Conservation (phyloP, 1,140 invertebrate species). For the Holcopasites calliopsidis region DNA sequence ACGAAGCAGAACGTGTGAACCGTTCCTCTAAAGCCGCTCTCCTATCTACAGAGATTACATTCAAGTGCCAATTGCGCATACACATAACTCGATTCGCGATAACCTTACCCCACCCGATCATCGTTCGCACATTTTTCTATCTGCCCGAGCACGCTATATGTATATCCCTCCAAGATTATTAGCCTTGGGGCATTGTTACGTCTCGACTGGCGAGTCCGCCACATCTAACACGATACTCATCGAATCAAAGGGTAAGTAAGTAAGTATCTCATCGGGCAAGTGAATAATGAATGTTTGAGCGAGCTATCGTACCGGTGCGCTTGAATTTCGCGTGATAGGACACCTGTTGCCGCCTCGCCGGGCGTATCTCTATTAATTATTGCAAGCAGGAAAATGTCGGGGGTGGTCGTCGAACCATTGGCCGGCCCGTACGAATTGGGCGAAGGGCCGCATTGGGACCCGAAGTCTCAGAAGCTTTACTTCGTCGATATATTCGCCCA, state of each 20-base stretch:
- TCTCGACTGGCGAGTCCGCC: too few relatives aligned
- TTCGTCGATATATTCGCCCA: conserved; percentile 84
- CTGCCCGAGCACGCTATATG: not conserved
- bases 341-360: not conserved
- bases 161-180: not conserved
- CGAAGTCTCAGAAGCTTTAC: conserved; percentile 81
- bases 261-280: not conserved
- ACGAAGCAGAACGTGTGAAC: too few relatives aligned
- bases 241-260: too few relatives aligned
- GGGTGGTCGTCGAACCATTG: conserved; percentile 4
- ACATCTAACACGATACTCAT: too few relatives aligned
- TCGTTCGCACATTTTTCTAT: too few relatives aligned
- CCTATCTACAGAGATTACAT: too few relatives aligned
- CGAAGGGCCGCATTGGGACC: conserved; percentile 86
- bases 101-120: not conserved
- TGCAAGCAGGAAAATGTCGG: conserved; percentile 4
- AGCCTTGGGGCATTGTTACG: too few relatives aligned
- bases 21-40: too few relatives aligned
- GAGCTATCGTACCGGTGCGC: not conserved
- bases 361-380: not conserved
- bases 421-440: conserved; percentile 55
- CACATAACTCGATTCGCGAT: not conserved
- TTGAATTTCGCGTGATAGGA: not conserved
- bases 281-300: not conserved
- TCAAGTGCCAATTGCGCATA: too few relatives aligned